Conservation (phyloP, 2,113 vertebrate genomes). For the Chunga burmeisteri region DNA sequence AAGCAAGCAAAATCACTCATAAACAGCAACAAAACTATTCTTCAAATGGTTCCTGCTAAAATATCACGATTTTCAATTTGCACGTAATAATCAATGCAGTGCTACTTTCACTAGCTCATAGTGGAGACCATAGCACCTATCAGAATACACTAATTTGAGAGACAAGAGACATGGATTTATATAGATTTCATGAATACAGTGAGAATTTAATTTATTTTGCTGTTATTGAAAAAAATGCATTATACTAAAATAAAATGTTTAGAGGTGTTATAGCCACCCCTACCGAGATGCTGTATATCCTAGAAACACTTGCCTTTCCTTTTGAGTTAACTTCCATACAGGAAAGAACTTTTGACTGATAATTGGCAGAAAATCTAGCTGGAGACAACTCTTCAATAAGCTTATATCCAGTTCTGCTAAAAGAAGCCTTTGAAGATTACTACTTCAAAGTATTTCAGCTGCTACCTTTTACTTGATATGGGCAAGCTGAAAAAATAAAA, state of each 20-base stretch:
- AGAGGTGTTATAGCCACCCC: neutral
- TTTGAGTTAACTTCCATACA: neutral
- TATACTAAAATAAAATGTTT: neutral
- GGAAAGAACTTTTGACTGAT: slow-evolving; percentile 2
- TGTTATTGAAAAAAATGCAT: neutral
- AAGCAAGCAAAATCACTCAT: neutral
- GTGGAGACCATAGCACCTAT: neutral
- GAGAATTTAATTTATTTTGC: neutral
- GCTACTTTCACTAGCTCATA: neutral
- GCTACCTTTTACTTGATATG: slow-evolving; percentile 29
- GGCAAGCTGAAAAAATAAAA: slow-evolving; percentile 59
- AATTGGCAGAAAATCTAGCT: slow-evolving; percentile 40
- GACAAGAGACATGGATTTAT: neutral
- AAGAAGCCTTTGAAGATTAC: slow-evolving; percentile 30
- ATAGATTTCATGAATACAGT: neutral
- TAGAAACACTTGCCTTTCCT: slow-evolving; percentile 7
- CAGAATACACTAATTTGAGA: neutral
- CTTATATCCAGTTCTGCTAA: slow-evolving; percentile 10
- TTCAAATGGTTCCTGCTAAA: neutral
- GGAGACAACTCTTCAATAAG: slow-evolving; percentile 7
- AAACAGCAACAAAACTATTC: neutral
- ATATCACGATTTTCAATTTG: neutral
- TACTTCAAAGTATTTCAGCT: slow-evolving; percentile 38
- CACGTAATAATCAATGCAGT: neutral
- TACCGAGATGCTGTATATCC: neutral